phyloP scores from a whole-genome alignment of 2,113 vertebrate species.

The Embiotoca jacksoni region DNA sequence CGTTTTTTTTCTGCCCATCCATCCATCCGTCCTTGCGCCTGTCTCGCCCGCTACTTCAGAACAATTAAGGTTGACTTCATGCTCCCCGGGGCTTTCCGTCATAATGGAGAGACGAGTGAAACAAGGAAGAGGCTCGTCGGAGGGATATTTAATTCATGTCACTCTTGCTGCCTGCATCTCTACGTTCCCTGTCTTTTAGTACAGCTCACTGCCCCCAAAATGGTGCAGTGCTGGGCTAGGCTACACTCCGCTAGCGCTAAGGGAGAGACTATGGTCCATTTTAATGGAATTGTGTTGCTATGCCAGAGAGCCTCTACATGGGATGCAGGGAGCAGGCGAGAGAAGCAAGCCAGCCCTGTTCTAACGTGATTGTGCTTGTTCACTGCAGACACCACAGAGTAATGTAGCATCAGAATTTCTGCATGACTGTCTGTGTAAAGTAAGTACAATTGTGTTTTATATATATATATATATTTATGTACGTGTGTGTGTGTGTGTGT shows the following conservation, averaged over 20 bases:
- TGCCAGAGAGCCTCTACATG: slow-evolving; percentile 23
- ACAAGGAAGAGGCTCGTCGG: slow-evolving; percentile 70
- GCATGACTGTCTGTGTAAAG: slow-evolving; percentile 23
- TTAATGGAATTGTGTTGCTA: slow-evolving; percentile 73
- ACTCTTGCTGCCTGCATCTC: slow-evolving; percentile 71
- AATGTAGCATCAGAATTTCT: slow-evolving; percentile 35
- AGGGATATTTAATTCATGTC: slow-evolving; percentile 84
- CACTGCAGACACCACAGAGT: slow-evolving; percentile 59
- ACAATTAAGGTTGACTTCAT: slow-evolving; percentile 81
- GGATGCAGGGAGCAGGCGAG: slow-evolving; percentile 19
- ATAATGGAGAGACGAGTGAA: slow-evolving; percentile 76
- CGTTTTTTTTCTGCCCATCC: slow-evolving; percentile 30
- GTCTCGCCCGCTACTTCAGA: slow-evolving; percentile 56
- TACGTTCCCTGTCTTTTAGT: slow-evolving; percentile 77
- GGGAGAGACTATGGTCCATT: slow-evolving; percentile 40
- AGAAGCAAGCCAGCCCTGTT: slow-evolving; percentile 43
- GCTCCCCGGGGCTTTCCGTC: slow-evolving; percentile 69
- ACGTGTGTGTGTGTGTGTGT: slow-evolving; percentile 18
- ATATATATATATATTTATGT: not conserved
- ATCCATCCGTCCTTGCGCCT: slow-evolving; percentile 43
- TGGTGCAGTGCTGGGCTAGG: slow-evolving; percentile 54
- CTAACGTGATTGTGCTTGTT: slow-evolving; percentile 65
- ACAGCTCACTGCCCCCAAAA: slow-evolving; percentile 80
- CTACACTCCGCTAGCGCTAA: slow-evolving; percentile 41
- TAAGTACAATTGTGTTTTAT: not conserved